Evolutionary conservation across 2,888 invertebrate genomes (phyloP), one percentile per base, ranked within the genome.

Genomic region (Sisyra nigra): DNA sequence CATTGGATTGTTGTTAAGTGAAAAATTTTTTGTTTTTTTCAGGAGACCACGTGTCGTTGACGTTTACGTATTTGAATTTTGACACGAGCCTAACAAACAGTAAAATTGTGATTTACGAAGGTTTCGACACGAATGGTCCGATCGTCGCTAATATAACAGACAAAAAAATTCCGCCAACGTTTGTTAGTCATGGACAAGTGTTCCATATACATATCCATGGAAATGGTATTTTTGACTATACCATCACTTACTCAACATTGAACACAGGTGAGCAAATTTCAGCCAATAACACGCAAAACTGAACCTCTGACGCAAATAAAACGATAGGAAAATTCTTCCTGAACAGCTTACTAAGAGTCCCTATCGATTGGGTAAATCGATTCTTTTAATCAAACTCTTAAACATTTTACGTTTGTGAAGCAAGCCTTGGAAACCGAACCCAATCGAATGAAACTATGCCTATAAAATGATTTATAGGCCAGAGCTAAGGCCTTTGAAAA

Each of bases 181-280:
- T 91, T 19, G 73, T 76, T 5, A 79, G 82, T 55, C 65, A 67
- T 50, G 83, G 86, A 2, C 72, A 71, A 51, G 70, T 77, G 1
- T 54, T 85, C 11, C 65, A 65, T 32, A 51, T 71, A 19, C 55
- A 58, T 48, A 45, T 49, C 18, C 38, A 52, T 19, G 38, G 51
- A 2, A 40, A 46, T 38, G 38, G 39, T n/a, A 7, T 5, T 24
- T 45, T 50, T 2, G 54, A 57, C 1, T 74, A 76, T 51, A 58
- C 65, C 47, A 74, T 73, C 2, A 62, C 62, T 1, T 79, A 76
- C 55, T 66, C 72, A 2, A 63, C 69, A 19, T 57, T 73, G 3
- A 65, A 67, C 47, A 62, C 72, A 52, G 67, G 77, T 77, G 54
- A 55, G 57, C 54, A 24, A 35, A 18, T 44, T 37, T 8, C 7